Conservation (phyloP, 2,113 vertebrate species). For the Ageneiosus marmoratus region DNA sequence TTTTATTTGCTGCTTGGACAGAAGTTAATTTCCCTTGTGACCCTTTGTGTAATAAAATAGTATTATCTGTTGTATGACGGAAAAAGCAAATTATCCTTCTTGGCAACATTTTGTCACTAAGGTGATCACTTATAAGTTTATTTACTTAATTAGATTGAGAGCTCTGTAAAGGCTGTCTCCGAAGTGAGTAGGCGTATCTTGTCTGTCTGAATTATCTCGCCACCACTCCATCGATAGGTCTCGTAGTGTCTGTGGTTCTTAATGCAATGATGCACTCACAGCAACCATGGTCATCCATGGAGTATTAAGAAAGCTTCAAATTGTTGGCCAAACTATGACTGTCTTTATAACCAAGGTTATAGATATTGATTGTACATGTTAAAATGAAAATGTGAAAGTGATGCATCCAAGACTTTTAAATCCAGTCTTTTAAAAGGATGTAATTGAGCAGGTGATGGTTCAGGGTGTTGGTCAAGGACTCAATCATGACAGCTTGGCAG, state of each 20-base stretch:
- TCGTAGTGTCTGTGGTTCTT: constrained; percentile 56
- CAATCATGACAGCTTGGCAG: background rate
- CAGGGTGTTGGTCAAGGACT: background rate
- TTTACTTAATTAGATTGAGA: constrained; percentile 86
- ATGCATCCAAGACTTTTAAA: background rate
- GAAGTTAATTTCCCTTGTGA: constrained; percentile 97
- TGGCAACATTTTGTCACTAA: constrained; percentile 77
- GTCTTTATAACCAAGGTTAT: background rate
- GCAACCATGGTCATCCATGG: background rate
- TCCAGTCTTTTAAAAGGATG: background rate
- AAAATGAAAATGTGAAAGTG: too few species aligned
- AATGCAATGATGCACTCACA: constrained; percentile 1
- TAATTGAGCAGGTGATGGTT: background rate
- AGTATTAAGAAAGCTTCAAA: constrained; percentile 16
- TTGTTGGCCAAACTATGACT: background rate
- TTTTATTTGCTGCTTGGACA: constrained; percentile 84
- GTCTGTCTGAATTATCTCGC: constrained; percentile 72
- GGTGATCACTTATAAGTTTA: constrained; percentile 90
- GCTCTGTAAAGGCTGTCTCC: constrained; percentile 71
- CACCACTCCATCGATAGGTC: constrained; percentile 49
- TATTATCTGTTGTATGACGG: constrained; percentile 86
- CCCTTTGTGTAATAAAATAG: constrained; percentile 84
- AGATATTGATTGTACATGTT: background rate
- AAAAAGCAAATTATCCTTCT: constrained; percentile 84
- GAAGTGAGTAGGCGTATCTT: constrained; percentile 62